Percentiles rank a stretch among this genome's conserved stretches.
Evolutionary conservation across 2,113 vertebrate species (phyloP).

Genomic region (Otus sunia): DNA sequence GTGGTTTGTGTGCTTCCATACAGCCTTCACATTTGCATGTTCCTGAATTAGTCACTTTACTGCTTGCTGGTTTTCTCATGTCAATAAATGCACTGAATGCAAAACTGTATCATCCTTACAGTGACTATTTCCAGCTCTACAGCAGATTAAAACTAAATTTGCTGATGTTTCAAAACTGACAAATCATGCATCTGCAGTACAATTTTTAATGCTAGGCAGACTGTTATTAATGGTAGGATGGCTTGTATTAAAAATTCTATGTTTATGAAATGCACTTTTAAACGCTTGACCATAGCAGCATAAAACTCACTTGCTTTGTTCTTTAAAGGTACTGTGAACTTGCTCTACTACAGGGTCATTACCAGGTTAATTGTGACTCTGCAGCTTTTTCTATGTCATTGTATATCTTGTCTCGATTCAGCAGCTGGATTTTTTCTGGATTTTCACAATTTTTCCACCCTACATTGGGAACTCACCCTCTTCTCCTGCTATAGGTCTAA

Average conservation of each 20-base stretch:
- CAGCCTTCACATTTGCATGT: neutral
- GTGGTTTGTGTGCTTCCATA: neutral
- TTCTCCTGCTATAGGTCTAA: neutral
- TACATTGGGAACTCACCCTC: fast-evolving
- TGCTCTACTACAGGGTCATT: neutral
- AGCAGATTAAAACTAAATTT: slow-evolving; percentile 21
- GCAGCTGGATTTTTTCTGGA: neutral
- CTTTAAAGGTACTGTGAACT: neutral
- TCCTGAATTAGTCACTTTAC: slow-evolving; percentile 19
- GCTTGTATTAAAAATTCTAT: neutral
- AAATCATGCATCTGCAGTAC: neutral
- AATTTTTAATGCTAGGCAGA: neutral
- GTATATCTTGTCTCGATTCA: neutral
- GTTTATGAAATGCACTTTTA: neutral
- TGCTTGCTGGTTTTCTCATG: neutral
- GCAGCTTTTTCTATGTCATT: neutral
- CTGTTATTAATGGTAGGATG: neutral
- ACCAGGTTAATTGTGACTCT: neutral
- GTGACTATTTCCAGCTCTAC: neutral
- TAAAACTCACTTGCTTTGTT: neutral
- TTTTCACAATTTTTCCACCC: neutral
- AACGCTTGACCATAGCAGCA: neutral
- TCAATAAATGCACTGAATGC: neutral
- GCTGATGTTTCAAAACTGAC: slow-evolving; percentile 15
- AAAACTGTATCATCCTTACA: neutral